A percentile compares a stretch with the other conserved stretches of the same genome.
phyloP scores from a whole-genome alignment of 2,797 vertebrate species.

The Diplodus puntazzo region DNA sequence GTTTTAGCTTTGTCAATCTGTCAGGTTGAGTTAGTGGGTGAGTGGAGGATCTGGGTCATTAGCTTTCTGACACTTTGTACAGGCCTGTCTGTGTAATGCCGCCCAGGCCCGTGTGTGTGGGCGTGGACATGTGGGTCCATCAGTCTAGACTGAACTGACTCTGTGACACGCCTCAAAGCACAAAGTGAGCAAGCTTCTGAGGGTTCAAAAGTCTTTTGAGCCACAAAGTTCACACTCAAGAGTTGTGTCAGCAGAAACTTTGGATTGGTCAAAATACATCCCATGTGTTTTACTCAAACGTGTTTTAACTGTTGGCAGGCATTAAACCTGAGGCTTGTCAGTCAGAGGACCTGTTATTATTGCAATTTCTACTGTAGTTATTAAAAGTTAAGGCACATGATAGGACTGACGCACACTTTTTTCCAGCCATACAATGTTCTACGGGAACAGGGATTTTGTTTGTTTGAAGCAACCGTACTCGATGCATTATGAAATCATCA shows the following conservation, averaged over 20 bases:
- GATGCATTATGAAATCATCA: conserved; percentile 43
- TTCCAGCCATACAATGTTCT: background rate
- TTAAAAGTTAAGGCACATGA: conserved; percentile 28
- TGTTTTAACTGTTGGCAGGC: background rate
- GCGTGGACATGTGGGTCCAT: conserved; percentile 59
- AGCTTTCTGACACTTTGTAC: conserved; percentile 64
- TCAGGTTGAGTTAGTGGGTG: conserved; percentile 64
- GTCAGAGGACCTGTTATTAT: background rate
- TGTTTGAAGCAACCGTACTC: background rate
- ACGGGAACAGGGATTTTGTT: conserved; percentile 1
- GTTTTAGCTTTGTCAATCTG: conserved; percentile 59
- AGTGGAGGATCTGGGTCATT: conserved; percentile 72
- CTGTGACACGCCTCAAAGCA: conserved; percentile 55
- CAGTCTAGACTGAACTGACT: conserved; percentile 58
- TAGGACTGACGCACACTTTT: background rate
- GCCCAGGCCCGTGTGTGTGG: conserved; percentile 49
- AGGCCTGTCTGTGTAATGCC: conserved; percentile 47
- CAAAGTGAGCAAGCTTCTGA: conserved; percentile 42
- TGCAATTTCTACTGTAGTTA: background rate
- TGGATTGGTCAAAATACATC: background rate
- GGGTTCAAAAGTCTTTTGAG: conserved; percentile 29
- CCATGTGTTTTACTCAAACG: background rate
- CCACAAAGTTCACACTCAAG: conserved; percentile 6
- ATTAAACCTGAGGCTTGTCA: background rate
- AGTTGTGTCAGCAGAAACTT: conserved; percentile 12